Evolutionary conservation across 1,140 invertebrate species (phyloP), one percentile per base, ranked within the genome.

Genomic region (Sycophila sp.): DNA sequence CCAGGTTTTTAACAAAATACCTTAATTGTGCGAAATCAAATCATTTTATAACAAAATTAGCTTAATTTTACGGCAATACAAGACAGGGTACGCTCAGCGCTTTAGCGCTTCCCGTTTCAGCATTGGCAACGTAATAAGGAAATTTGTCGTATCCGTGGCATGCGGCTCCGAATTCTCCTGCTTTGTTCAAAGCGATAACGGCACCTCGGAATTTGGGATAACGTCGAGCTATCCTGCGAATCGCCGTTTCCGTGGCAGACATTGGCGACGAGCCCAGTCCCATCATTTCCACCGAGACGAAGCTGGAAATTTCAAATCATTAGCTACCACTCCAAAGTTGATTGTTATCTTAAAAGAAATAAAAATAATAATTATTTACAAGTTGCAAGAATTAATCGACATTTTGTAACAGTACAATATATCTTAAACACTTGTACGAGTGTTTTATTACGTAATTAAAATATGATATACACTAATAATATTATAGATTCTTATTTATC

Each of bases 221-320:
- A 81, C 92, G 89, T 63, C 87, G 80, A 0, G 87, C 80, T 30
- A 97, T 94, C 66, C 94, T 87, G n/a, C 78, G 70, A 2, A 97
- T 85, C 0, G 93, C 92, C 0, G 85, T 82, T 63, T 85, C 78
- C 8, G 94, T 93, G 0, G 95, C 94, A 63, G 87, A 83, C 0
- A 72, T 80, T 0, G 96, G 95, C 13, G 83, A 84, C 2, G 89
- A 83, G 0, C 96, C 96, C 7, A 85, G 81, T 47, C 94, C 88
- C 92, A 98, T 93, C 78, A 92, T 90, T 85, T 98, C 95, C 0
- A 98, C 96, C 0, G 96, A 93, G 28, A 96, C 77, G 73, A 95
- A 93, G 86, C 94, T 95, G 71, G n/a, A 73, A 75, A 59, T 42
- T 38, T n/a, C n/a, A n/a, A n/a, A n/a, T n/a, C n/a, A n/a, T n/a